phyloP scores from a whole-genome alignment of 2,113 vertebrate species.

The Sturnus vulgaris region DNA sequence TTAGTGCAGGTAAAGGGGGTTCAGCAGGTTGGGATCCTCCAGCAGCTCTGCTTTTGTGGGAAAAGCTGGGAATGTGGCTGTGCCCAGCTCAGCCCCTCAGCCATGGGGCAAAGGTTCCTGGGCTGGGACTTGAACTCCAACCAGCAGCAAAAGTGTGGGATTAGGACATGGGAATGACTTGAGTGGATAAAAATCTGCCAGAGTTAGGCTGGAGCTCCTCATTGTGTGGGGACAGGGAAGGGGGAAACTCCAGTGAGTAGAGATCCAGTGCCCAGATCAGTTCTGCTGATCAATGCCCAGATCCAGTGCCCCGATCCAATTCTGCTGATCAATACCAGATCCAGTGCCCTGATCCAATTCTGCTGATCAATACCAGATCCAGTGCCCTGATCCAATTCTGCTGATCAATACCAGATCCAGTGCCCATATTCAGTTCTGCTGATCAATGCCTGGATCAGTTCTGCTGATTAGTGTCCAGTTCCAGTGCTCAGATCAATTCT shows the following conservation, averaged over 20 bases:
- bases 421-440: not conserved
- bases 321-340: not conserved
- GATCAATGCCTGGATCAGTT: not conserved
- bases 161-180: slow-evolving; percentile 24
- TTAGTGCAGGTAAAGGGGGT: not conserved
- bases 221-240: not conserved
- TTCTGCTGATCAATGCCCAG: slow-evolving; percentile 17
- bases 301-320: no score
- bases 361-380: not conserved
- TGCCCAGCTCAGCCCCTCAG: not conserved
- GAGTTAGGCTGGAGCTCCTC: slow-evolving; percentile 1
- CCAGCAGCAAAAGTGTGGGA: not conserved
- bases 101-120: not conserved
- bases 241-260: slow-evolving; percentile 44
- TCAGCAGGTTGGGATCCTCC: not conserved
- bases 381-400: not conserved
- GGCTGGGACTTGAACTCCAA: not conserved
- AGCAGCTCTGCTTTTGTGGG: not conserved
- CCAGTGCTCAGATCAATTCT: no score
- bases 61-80: not conserved
- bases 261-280: slow-evolving; percentile 5
- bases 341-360: not conserved
- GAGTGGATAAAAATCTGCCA: slow-evolving; percentile 1
- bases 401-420: not conserved
- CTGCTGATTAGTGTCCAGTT: no score